Base-by-base conservation (phyloP, 1,140 invertebrate species). In the Tetragonula clypearis region DNA sequence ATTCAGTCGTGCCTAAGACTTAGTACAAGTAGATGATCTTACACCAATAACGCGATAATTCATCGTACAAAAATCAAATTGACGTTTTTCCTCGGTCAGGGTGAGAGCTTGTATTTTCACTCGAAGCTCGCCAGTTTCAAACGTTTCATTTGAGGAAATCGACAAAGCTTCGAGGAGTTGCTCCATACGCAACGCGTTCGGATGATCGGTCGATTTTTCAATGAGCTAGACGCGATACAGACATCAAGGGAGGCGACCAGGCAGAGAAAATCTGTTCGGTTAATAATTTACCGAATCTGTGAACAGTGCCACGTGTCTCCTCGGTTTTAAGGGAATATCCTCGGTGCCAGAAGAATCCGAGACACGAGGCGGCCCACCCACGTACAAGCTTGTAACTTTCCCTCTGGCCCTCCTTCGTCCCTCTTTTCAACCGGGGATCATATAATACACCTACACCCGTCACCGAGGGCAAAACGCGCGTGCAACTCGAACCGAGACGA, bases 231-330 rank as follows among this genome's bases (percentile, higher is more conserved):
- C 41, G 41, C 41, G 41, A 89, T 86, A 82, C 55, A 88, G 87
- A 79, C 60, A 71, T 89, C 79, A 81, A 23, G 55, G 62, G 55
- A 58, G 21, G 30, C 23, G 60, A 65, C 49, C 41, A 56, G 86
- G 65, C 86, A 73, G 41, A 73, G 41, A 41, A 73, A 69, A 79
- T 73, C 77, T 78, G 56, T 73, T 49, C 41, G 41, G 41, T 86
- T 87, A 77, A 90, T 87, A 87, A 90, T 87, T 90, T 87, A 83
- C 74, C 88, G 79, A 90, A 90, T 87, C 88, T 82, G n/a, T 68
- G 53, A 79, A 75, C 75, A 76, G 85, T 90, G 88, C 66, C 87
- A 89, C 88, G 82, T 90, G 88, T 89, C 88, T 55, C 15, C 74
- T 53, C 83, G 87, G 53, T 80, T 79, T 49, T 69, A 41, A 66